phyloP scores from a whole-genome alignment of 2,797 vertebrate genomes.

The Enteromius afrohamiltoni region DNA sequence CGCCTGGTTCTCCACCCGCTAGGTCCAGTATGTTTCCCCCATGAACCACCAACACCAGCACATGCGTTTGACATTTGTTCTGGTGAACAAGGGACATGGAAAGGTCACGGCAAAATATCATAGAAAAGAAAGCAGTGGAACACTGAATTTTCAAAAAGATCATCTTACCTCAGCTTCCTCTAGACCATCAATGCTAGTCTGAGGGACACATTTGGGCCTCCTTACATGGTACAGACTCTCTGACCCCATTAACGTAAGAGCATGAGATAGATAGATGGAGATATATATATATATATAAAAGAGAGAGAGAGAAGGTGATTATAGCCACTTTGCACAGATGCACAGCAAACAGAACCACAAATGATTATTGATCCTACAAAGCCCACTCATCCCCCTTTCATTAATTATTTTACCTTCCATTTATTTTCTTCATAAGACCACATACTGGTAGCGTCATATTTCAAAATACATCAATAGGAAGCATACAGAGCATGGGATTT shows the following conservation, averaged over 20 bases:
- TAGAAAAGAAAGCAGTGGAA: conserved; percentile 6
- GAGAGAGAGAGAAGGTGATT: conserved; percentile 33
- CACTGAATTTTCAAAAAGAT: conserved; percentile 1
- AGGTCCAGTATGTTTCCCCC: conserved; percentile 94
- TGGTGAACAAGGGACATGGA: conserved; percentile 53
- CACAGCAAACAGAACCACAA: conserved; percentile 55
- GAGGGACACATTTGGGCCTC: conserved; percentile 82
- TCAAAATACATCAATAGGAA: conserved; percentile 52
- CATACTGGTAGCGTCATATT: background rate
- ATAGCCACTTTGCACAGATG: conserved; percentile 57
- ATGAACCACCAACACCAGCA: conserved; percentile 92
- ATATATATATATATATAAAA: background rate
- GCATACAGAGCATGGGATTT: conserved; percentile 10
- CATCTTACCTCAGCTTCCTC: conserved; percentile 88
- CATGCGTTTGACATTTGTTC: conserved; percentile 88
- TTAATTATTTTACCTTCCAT: conserved; percentile 65
- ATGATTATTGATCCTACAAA: conserved; percentile 65
- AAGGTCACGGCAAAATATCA: conserved; percentile 5
- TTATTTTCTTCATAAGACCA: conserved; percentile 51
- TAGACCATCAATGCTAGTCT: conserved; percentile 90
- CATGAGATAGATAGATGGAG: conserved; percentile 24
- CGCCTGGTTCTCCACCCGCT: conserved; percentile 83
- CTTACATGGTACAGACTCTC: conserved; percentile 86
- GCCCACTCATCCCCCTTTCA: conserved; percentile 60
- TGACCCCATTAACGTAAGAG: conserved; percentile 61